phyloP scores from a whole-genome alignment of 2,113 vertebrate species.

The Notiomystis cincta region DNA sequence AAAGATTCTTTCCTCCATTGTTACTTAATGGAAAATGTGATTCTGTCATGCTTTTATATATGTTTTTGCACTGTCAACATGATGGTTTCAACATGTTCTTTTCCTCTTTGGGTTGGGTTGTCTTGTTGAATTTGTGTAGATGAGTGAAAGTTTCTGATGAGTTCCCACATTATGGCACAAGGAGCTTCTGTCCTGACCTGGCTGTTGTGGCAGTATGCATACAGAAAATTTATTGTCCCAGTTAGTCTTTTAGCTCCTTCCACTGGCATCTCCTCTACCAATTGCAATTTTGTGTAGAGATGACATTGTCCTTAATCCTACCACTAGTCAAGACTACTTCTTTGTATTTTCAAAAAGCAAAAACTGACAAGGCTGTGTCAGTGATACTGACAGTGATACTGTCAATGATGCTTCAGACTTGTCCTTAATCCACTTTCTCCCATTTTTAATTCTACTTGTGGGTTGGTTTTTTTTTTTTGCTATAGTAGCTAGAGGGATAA shows the following conservation, averaged over 20 bases:
- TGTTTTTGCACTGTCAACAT: background rate
- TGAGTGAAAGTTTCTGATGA: background rate
- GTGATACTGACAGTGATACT: too few relatives aligned
- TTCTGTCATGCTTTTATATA: background rate
- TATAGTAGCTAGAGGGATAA: background rate
- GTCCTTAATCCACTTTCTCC: background rate
- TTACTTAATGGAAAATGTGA: background rate
- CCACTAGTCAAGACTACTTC: background rate
- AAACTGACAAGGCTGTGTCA: background rate
- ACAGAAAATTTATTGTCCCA: background rate
- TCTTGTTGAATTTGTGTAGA: background rate
- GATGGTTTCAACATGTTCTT: background rate
- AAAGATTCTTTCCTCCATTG: background rate
- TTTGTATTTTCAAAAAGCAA: background rate
- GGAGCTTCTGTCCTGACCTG: background rate
- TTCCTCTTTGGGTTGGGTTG: background rate
- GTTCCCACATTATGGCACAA: background rate
- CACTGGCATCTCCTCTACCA: background rate
- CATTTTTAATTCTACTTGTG: background rate
- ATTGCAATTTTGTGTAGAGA: background rate
- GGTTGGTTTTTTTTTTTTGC: background rate
- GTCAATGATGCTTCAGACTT: background rate
- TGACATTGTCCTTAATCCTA: background rate
- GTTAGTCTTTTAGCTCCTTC: background rate
- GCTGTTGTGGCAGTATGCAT: background rate